Evolutionary conservation across 2,113 vertebrate species (phyloP), one percentile per base, ranked within the genome.

Genomic region (Rana temporaria): DNA sequence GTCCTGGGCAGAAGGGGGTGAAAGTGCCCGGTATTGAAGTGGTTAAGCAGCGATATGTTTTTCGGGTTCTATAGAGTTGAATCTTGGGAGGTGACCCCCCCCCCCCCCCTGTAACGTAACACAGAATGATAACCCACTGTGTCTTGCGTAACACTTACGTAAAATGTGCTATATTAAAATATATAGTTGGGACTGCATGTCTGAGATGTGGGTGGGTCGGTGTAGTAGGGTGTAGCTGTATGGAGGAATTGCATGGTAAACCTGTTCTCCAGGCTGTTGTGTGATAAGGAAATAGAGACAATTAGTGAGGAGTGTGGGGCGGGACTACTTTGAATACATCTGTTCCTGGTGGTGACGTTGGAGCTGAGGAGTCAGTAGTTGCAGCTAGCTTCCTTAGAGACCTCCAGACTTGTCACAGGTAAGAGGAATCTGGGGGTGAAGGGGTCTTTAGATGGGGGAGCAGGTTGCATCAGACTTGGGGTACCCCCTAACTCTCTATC

Each of bases 321-420:
- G 19, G 57, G 20, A 56, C 74, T 9, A 2, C 38, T 19, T 34
- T 38, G 7, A 18, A 9, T 52, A 3, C 42, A 14, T 9, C 26
- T 32, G 42, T 78, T 65, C 75, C 75, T 78, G 75, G 38, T 32
- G 75, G 32, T 66, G 75, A 78, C 62, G 62, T 24, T 66, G 75
- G 20, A 78, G 38, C 38, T 66, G n/a, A 63, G 73, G 4, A 57
- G 22, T n/a, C 16, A 60, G 55, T 22, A 56, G 19, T 38, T 42
- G 42, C 62, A 78, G 42, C 64, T 48, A 65, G 38, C 18, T n/a
- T n/a, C n/a, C 34, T 16, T 62, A 16, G 22, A 76, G n/a, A 63
- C 26, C 19, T 16, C 24, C n/a, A 38, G 8, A 0, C 32, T 2
- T 22, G 24, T 64, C 26, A 52, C 59, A 77, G 74, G 74, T 77